These are phyloP conservation scores for Pararge aegeria DNA, from an alignment of 1,140 invertebrate genomes.

Conservation along the genomic window DNA sequence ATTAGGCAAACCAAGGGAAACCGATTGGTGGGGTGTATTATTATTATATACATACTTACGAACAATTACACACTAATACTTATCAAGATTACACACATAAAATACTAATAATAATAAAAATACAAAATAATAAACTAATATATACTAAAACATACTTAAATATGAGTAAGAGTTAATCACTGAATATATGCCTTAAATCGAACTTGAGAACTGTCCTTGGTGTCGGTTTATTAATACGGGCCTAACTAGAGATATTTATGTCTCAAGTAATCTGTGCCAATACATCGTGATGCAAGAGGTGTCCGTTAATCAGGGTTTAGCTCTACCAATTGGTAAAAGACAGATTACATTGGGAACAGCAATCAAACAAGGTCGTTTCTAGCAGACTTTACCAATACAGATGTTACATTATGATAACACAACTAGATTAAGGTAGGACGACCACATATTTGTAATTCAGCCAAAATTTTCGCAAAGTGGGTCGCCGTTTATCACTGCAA, in stretches of 20 bases:
- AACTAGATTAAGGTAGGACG: slow-evolving; percentile 29
- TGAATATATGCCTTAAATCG: too few species aligned
- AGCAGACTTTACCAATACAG: slow-evolving; percentile 31
- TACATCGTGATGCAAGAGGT: slow-evolving; percentile 23
- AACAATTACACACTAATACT: too few species aligned
- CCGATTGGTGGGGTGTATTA: too few species aligned
- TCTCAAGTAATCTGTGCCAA: slow-evolving; percentile 16
- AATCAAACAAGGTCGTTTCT: slow-evolving; percentile 31
- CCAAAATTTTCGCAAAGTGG: slow-evolving; percentile 35
- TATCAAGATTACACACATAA: too few species aligned
- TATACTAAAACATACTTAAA: too few species aligned
- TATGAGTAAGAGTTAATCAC: too few species aligned
- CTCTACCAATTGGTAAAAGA: slow-evolving; percentile 27
- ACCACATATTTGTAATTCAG: slow-evolving; percentile 40
- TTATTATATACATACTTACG: too few species aligned
- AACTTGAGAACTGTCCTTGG: too few species aligned
- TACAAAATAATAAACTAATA: too few species aligned
- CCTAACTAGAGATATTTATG: background rate
- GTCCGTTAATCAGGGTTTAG: slow-evolving; percentile 23
- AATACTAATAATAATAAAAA: too few species aligned
- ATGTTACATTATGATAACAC: slow-evolving; percentile 34
- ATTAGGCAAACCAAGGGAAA: too few species aligned
- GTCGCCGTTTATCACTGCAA: slow-evolving; percentile 18
- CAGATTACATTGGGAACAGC: slow-evolving; percentile 31
- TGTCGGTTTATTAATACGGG: too few species aligned